Percentiles rank a stretch among this genome's conserved stretches.
These are phyloP conservation scores for Phania funesta DNA, from an alignment of 2,888 invertebrate species.

Conservation along the genomic window DNA sequence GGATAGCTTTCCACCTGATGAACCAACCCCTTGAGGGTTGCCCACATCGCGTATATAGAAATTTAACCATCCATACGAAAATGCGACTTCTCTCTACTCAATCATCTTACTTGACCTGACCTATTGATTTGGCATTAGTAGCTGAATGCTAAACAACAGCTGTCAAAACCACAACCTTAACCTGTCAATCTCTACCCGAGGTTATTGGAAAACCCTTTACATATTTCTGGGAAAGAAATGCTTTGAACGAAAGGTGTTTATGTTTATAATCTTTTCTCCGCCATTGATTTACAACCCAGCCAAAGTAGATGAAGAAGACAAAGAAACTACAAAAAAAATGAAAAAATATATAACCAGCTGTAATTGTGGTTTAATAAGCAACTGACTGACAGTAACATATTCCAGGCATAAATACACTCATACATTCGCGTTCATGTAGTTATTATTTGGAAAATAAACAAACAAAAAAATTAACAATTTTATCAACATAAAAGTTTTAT, in stretches of 20 bases:
- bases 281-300: slow-evolving; percentile 46
- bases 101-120: too few relatives aligned
- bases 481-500: slow-evolving; percentile 1
- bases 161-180: too few relatives aligned
- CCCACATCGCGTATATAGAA: too few relatives aligned
- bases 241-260: slow-evolving; percentile 37
- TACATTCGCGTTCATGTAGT: not conserved
- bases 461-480: not conserved
- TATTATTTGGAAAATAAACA: not conserved
- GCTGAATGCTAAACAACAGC: too few relatives aligned
- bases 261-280: not conserved
- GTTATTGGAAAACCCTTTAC: too few relatives aligned
- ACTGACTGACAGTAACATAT: slow-evolving; percentile 24
- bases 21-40: too few relatives aligned
- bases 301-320: slow-evolving; percentile 22
- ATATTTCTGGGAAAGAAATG: slow-evolving; percentile 6
- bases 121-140: too few relatives aligned
- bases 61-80: too few relatives aligned
- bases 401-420: slow-evolving; percentile 2
- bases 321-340: not conserved
- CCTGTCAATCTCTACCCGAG: too few relatives aligned
- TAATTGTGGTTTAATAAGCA: slow-evolving; percentile 32
- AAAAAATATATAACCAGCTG: slow-evolving; percentile 4
- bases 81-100: too few relatives aligned
- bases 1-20: too few relatives aligned